phyloP scores from a whole-genome alignment of 2,888 invertebrate genomes.

The Peribatodes rhomboidaria region DNA sequence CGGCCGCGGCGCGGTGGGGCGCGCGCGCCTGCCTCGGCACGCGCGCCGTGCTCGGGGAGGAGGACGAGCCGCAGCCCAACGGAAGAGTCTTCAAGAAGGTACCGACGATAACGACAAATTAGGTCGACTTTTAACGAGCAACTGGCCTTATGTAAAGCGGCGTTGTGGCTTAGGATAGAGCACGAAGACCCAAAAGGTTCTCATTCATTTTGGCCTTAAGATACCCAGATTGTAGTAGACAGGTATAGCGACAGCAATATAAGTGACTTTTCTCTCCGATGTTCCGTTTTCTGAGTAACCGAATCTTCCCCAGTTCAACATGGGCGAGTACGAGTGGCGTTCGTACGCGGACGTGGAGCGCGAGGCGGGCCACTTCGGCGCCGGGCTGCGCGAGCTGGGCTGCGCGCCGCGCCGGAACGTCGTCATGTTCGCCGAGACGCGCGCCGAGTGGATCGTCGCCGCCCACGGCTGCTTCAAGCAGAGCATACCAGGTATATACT shows the following conservation, averaged over 20 bases:
- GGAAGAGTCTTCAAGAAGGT: conserved; percentile 98
- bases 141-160: too few relatives aligned
- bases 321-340: conserved; percentile 97
- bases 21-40: conserved; percentile 94
- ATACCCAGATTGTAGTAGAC: too few relatives aligned
- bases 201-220: too few relatives aligned
- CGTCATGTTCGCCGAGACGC: conserved; percentile 98
- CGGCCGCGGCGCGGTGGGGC: conserved; percentile 91
- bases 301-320: conserved; percentile 3
- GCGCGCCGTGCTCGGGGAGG: conserved; percentile 95
- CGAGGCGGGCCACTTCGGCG: conserved; percentile 92
- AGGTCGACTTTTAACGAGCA: background rate
- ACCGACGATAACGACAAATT: background rate
- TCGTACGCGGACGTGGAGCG: conserved; percentile 92
- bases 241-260: too few relatives aligned
- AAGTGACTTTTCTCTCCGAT: too few relatives aligned
- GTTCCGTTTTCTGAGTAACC: too few relatives aligned
- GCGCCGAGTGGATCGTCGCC: conserved; percentile 99
- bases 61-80: conserved; percentile 97
- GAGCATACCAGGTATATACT: conserved; percentile 63
- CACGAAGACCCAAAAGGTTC: too few relatives aligned
- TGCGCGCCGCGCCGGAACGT: conserved; percentile 91
- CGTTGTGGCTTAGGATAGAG: too few relatives aligned
- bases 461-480: conserved; percentile 98
- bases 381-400: conserved; percentile 94